Percentiles rank a stretch among this genome's conserved stretches.
phyloP scores from a whole-genome alignment of 64 coral and sea anemone species.

The Anthopleura sola region DNA sequence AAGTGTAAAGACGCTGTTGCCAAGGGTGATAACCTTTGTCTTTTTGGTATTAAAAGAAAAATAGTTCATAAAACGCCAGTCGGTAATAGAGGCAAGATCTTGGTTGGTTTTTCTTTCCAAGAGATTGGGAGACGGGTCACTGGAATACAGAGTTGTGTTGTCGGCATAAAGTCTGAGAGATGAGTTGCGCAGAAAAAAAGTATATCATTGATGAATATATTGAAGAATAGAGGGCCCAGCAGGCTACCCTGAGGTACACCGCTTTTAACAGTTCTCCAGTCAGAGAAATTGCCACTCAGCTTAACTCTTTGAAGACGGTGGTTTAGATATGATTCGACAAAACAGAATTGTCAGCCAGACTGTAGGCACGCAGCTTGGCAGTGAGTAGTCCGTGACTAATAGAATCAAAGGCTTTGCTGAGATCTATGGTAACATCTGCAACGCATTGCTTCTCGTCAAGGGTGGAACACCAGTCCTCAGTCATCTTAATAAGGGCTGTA shows the following conservation, averaged over 20 bases:
- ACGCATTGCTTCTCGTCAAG: constrained; percentile 27
- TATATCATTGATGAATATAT: constrained; percentile 10
- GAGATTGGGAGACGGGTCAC: constrained; percentile 16
- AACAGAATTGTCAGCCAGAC: constrained; percentile 1
- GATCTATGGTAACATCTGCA: constrained; percentile 22
- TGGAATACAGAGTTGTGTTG: constrained; percentile 35
- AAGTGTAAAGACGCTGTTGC: not conserved
- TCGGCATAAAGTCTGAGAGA: constrained; percentile 45
- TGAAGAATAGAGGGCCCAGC: not conserved
- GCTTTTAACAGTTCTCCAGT: constrained; percentile 15
- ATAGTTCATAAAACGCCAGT: constrained; percentile 28
- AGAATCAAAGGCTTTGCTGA: constrained; percentile 38
- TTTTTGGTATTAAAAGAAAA: constrained; percentile 27
- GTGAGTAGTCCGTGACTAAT: constrained; percentile 9
- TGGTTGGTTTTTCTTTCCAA: constrained; percentile 31
- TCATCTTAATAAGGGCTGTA: constrained; percentile 57
- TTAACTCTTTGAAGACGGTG: constrained; percentile 10
- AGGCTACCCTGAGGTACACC: constrained; percentile 11
- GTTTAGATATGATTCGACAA: not conserved
- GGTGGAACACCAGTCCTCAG: constrained; percentile 33
- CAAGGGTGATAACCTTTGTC: constrained; percentile 32
- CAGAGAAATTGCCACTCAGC: constrained; percentile 12
- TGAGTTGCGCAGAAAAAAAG: not conserved
- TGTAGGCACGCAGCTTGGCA: constrained; percentile 18
- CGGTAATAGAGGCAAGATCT: constrained; percentile 7